Evolutionary conservation across 2,797 vertebrate species (phyloP).

Genomic region (Hypotaenidia okinawae): DNA sequence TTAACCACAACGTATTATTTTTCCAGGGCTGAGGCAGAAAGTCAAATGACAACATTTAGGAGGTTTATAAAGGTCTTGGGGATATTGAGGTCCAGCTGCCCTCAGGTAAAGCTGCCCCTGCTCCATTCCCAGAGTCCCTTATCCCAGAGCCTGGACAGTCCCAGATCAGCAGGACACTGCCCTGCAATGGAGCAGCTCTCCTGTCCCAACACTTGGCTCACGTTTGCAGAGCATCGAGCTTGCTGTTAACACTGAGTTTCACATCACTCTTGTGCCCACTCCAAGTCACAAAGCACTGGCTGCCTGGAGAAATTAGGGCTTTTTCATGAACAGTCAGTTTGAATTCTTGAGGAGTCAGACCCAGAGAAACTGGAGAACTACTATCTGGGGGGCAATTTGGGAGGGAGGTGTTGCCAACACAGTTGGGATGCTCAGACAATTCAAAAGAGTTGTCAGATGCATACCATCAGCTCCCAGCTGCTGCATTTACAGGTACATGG

Average conservation of each 20-base stretch:
- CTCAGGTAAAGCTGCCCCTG: neutral
- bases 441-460: neutral
- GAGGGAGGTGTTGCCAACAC: neutral
- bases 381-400: neutral
- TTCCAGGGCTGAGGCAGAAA: neutral
- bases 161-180: too few relatives aligned
- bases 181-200: neutral
- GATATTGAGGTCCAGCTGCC: neutral
- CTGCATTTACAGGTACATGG: neutral
- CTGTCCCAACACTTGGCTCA: neutral
- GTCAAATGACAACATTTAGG: neutral
- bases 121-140: accelerated
- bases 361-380: neutral
- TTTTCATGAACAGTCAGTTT: neutral
- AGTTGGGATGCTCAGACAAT: neutral
- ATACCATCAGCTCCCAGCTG: neutral
- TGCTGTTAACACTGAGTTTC: too few relatives aligned
- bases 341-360: neutral
- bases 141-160: neutral
- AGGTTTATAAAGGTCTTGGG: neutral
- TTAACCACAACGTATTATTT: neutral
- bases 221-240: neutral
- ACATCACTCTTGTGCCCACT: neutral
- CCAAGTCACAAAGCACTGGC: neutral
- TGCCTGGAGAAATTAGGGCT: neutral